Base-by-base conservation (phyloP, 2,888 invertebrate species). In the Napeogenes sylphis region DNA sequence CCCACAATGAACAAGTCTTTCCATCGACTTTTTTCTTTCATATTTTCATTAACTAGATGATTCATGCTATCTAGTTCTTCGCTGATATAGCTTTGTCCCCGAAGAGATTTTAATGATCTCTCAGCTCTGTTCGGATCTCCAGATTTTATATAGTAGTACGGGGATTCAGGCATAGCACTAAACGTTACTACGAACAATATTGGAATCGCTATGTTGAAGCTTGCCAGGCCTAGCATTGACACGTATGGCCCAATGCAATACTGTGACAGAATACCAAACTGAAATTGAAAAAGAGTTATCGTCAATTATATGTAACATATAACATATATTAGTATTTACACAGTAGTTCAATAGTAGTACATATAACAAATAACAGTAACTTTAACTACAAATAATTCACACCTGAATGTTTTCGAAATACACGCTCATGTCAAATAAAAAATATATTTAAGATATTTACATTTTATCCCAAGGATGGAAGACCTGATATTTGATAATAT, bases 121-220 rank as follows among this genome's bases (percentile, higher is more conserved):
- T 92, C 87, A 0, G 94, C 94, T 63, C 88, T 81, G 45, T 91
- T 91, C 6, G 83, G 81, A 35, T 87, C 82, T 12, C 88, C 90
- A 0, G 82, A 79, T 58, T 91, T 90, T 33, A 93, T 84, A 74
- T 87, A 87, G 73, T 88, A 93, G 71, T 93, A 92, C 0, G 94
- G 94, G 2, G 94, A 93, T 76, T 94, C 94, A 0, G 94, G 94
- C 88, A 94, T 92, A 47, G 92, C 91, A 56, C 91, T 83, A 75
- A 93, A 92, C 1, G 91, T 87, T 1, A 92, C 76, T 13, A 93
- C 85, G 72, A 93, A 92, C 2, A 92, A 71, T 42, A 93, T 81
- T 0, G 93, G 92, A 61, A 93, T 84, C 0, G 91, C 79, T 51
- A 92, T 85, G 58, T 92, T 91, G 70, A 92, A 90, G 70, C 91